Percentiles rank a stretch among this genome's conserved stretches.
Evolutionary conservation across 1,140 invertebrate species (phyloP).

Genomic region (Zaprionus inermis): DNA sequence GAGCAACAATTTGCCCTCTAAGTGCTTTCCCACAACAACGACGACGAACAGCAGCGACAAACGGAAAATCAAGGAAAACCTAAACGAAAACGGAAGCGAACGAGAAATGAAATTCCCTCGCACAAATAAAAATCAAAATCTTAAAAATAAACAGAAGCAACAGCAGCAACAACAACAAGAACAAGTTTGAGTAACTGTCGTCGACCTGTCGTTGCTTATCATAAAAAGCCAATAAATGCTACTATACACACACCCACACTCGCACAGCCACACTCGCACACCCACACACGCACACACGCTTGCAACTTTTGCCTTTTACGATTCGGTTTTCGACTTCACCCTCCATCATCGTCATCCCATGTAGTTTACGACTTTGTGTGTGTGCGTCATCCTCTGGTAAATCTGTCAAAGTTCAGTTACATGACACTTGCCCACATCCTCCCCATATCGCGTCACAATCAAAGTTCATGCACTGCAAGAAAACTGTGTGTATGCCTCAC

Average conservation of each 20-base stretch:
- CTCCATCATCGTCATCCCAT: constrained; percentile 45
- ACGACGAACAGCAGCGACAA: constrained; percentile 16
- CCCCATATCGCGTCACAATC: constrained; percentile 14
- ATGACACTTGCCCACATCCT: constrained; percentile 36
- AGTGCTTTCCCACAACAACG: constrained; percentile 51
- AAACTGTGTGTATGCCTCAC: neutral
- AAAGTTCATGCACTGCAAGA: constrained; percentile 27
- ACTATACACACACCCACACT: constrained; percentile 17
- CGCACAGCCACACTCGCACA: too few species aligned
- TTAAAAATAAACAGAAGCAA: constrained; percentile 28
- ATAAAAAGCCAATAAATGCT: constrained; percentile 77
- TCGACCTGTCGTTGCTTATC: constrained; percentile 61
- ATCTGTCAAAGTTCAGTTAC: constrained; percentile 58
- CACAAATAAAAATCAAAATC: constrained; percentile 38
- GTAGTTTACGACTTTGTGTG: constrained; percentile 59
- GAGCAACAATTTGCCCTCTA: constrained; percentile 67
- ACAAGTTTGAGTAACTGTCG: constrained; percentile 39
- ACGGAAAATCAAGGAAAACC: constrained; percentile 18
- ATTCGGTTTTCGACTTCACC: constrained; percentile 44
- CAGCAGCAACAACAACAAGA: neutral
- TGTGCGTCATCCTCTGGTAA: constrained; percentile 17
- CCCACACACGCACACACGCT: constrained; percentile 15
- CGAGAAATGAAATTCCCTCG: constrained; percentile 4
- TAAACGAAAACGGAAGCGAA: neutral
- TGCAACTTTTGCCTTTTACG: constrained; percentile 48